Evolutionary conservation across 2,888 invertebrate species (phyloP), one percentile per base, ranked within the genome.

Genomic region (Ophion costatus): DNA sequence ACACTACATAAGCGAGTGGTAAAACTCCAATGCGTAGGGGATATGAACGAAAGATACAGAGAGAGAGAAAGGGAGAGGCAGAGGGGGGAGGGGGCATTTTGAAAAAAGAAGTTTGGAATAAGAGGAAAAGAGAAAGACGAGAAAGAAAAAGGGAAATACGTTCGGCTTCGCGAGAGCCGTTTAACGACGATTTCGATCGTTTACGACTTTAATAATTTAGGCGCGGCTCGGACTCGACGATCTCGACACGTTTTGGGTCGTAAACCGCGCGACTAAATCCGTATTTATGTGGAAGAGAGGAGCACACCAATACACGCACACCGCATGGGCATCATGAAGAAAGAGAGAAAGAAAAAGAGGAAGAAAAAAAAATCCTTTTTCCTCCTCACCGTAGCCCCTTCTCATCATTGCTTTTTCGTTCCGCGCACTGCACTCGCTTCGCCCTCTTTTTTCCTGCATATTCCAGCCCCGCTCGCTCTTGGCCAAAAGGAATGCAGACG

Each of bases 191-290:
- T 93, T 92, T 92, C 92, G 91, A 93, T 93, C 93, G 92, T 93
- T 93, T 93, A 93, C 93, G 93, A 93, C 93, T 93, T 93, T 93
- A 93, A 93, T 93, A 93, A 93, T 93, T 93, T 93, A 93, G 92
- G 92, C 93, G 91, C 92, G 91, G 91, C 90, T 89, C 90, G 90
- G 91, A 91, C 92, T 90, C 91, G 91, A 92, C 91, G 91, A 90
- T 92, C 92, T 92, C 92, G 92, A 93, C 92, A 92, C 93, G 93
- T 93, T 93, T 93, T 92, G 89, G 92, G 89, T 93, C 93, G 93
- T 93, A 93, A 93, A 93, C 91, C 90, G 92, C 90, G 90, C 89
- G 91, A 92, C 93, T 93, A 92, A 93, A 93, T 93, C 92, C 92
- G 93, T 93, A 93, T 93, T 93, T 93, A 93, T 92, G 92, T 90